Conservation (phyloP, 2,113 vertebrate genomes). For the Nannospalax galili region DNA sequence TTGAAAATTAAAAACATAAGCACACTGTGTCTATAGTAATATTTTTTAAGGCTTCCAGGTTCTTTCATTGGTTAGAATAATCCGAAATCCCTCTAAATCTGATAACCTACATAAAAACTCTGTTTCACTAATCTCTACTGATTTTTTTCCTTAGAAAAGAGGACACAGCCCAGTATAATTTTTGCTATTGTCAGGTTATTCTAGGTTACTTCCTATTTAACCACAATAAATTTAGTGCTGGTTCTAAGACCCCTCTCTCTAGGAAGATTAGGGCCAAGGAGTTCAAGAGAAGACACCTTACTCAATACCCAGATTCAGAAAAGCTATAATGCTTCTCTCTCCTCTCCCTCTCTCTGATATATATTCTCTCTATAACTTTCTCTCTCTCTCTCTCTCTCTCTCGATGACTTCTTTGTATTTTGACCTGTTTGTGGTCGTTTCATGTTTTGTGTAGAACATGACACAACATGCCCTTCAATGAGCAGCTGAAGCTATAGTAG, state of each 20-base stretch:
- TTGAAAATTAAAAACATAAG: background rate
- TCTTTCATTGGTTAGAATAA: background rate
- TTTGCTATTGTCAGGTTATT: background rate
- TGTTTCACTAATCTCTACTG: background rate
- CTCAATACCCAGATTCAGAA: background rate
- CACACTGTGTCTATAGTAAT: too few relatives aligned
- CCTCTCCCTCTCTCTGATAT: too few relatives aligned
- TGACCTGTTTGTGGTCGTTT: too few relatives aligned
- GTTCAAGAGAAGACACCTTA: too few relatives aligned
- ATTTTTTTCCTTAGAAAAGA: background rate
- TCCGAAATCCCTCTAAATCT: background rate
- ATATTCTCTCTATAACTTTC: too few relatives aligned
- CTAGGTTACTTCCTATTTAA: background rate
- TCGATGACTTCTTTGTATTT: too few relatives aligned
- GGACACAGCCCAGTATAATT: background rate
- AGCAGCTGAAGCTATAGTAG: too few relatives aligned
- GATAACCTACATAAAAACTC: background rate
- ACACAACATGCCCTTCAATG: too few relatives aligned
- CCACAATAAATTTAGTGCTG: too few relatives aligned
- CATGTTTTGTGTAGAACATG: too few relatives aligned
- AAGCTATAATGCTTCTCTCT: background rate
- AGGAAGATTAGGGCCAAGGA: background rate
- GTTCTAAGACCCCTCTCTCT: background rate
- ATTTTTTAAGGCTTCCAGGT: too few relatives aligned
- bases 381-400: background rate